A percentile compares a stretch with the other conserved stretches of the same genome.
Evolutionary conservation across 92 coral and sea anemone species (phyloP).

Genomic region (Metridium senile): DNA sequence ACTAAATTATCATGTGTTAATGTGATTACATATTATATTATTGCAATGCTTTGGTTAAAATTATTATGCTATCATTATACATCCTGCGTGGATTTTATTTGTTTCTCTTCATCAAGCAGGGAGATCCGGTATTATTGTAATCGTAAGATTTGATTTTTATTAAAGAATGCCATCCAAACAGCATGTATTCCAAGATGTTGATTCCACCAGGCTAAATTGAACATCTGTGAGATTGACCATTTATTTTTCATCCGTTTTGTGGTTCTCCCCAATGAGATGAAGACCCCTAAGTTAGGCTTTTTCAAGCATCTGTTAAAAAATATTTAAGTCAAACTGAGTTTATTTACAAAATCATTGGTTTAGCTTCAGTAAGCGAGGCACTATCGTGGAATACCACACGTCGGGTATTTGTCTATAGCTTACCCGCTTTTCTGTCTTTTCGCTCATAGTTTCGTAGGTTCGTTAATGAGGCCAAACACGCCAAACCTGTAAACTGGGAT

Average conservation of each 20-base stretch:
- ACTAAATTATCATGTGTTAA: too few relatives aligned
- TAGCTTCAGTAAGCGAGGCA: not conserved
- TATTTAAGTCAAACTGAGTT: slow-evolving; percentile 16
- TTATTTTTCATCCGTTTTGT: not conserved
- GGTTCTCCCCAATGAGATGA: slow-evolving; percentile 7
- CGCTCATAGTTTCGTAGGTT: slow-evolving; percentile 11
- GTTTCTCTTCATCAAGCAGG: not conserved
- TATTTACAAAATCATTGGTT: slow-evolving; percentile 24
- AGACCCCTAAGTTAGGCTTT: not conserved
- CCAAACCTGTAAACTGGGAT: not conserved
- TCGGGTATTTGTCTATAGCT: slow-evolving; percentile 24
- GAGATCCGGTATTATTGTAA: not conserved
- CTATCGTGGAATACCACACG: slow-evolving; percentile 24
- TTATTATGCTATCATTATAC: not conserved
- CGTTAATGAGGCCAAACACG: slow-evolving; percentile 4
- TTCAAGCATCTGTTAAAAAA: not conserved
- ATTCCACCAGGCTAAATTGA: not conserved
- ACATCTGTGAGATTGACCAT: slow-evolving; percentile 2
- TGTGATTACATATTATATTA: not conserved
- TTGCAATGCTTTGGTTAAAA: not conserved
- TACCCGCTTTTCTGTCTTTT: slow-evolving; percentile 22
- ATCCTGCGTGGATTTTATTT: not conserved
- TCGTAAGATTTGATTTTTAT: slow-evolving; percentile 2
- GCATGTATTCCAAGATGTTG: too few relatives aligned
- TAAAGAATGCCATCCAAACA: not conserved